Evolutionary conservation across 2,888 invertebrate genomes (phyloP), one percentile per base, ranked within the genome.

Genomic region (Macrosoma leucophasiata): DNA sequence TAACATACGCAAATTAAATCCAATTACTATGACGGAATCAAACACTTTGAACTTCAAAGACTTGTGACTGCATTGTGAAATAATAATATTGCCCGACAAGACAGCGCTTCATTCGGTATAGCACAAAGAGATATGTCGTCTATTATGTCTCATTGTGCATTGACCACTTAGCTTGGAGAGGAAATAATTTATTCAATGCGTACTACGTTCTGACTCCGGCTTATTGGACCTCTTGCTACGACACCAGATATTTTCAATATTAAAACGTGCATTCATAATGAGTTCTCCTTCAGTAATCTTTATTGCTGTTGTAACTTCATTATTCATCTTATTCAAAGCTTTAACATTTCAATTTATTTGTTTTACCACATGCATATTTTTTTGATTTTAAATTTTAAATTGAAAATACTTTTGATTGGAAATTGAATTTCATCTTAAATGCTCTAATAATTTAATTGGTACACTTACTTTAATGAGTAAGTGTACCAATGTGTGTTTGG

Each of bases 151-250:
- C 62, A 67, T 71, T 76, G 71, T 71, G 58, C 52, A 60, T 58
- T 74, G 71, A 69, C 73, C 76, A 75, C 72, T 79, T 75, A 74
- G 63, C 52, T 60, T 49, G 37, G 55, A 66, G 69, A 76, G 76
- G 76, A 78, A 76, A 76, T 77, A 62, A 75, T 74, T 78, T 79
- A 74, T 81, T 78, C 66, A 69, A 61, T 62, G 54, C 57, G 46
- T 51, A 58, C 58, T 54, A 55, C 49, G 50, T 46, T 59, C 58
- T 56, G 50, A 55, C 53, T 55, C 52, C 41, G 40, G 47, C 48
- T 47, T 51, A 52, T 50, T 50, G 48, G 39, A 42, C 42, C 41
- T 49, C 48, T 53, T 46, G 43, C 29, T 29, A 40, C 27, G 36
- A 30, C 21, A 29, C 32, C 33, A 27, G 23, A 26, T 25, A 35